A percentile compares a stretch with the other conserved stretches of the same genome.
These are phyloP conservation scores for Halotydeus destructor DNA, from an alignment of 1,140 invertebrate genomes.

Conservation along the genomic window DNA sequence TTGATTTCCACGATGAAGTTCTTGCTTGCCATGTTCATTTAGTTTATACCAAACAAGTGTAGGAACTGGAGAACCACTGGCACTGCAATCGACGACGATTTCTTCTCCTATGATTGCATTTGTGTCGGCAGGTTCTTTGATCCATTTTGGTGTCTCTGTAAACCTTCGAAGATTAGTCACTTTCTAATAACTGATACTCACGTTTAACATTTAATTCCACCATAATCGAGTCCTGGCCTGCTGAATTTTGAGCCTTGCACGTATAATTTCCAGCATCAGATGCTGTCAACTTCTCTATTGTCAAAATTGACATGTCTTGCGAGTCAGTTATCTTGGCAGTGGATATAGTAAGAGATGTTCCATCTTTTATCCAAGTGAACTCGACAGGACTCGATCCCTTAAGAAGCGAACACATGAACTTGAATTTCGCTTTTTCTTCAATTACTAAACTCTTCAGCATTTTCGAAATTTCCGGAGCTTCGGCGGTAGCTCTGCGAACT, in stretches of 20 bases:
- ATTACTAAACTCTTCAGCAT: no score
- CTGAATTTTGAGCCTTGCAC: conserved; percentile 15
- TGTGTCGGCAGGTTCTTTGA: conserved; percentile 28
- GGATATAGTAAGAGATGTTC: no score
- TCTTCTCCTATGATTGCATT: conserved; percentile 27
- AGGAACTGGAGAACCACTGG: conserved; percentile 24
- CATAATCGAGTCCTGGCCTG: conserved; percentile 4
- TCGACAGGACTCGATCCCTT: no score
- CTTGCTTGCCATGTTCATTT: no score
- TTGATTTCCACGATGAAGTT: no score
- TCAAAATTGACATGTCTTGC: no score
- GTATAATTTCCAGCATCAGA: conserved; percentile 26
- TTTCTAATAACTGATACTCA: conserved; percentile 3
- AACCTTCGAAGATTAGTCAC: conserved; percentile 5
- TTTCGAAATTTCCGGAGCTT: no score
- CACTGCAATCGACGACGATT: conserved; percentile 28
- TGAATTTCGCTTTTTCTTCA: not conserved
- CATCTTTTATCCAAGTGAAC: no score
- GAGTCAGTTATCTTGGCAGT: no score
- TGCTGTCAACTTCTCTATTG: conserved; percentile 13
- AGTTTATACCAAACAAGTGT: conserved; percentile 12
- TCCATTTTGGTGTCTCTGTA: conserved; percentile 31
- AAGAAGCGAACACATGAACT: no score
- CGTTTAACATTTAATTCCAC: conserved; percentile 27
- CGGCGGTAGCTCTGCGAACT: no score